Conservation (phyloP, 2,113 vertebrate genomes). For the Sebastes schlegelii region DNA sequence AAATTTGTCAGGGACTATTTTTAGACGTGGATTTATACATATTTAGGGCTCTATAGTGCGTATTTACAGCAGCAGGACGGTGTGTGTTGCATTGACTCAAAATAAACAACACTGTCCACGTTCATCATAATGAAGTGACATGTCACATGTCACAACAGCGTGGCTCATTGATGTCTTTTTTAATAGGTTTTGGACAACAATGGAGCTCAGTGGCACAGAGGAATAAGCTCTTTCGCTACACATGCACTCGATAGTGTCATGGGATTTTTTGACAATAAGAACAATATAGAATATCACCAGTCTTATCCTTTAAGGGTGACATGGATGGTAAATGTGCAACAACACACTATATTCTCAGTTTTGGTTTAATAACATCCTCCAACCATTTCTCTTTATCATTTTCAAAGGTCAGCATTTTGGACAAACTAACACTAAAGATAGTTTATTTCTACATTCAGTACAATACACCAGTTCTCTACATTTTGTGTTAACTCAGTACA, state of each 20-base stretch:
- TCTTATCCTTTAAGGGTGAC: not conserved
- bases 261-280: not conserved
- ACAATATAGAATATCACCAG: not conserved
- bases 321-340: not conserved
- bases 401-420: not conserved
- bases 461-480: not conserved
- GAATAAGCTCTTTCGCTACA: not conserved
- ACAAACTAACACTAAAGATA: not conserved
- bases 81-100: not conserved
- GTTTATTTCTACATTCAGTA: not conserved
- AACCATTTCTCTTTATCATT: not conserved
- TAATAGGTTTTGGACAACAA: constrained; percentile 2
- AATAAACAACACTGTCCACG: constrained; percentile 10
- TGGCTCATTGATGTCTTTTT: not conserved
- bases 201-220: not conserved
- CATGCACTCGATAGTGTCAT: not conserved
- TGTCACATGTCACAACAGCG: constrained; percentile 29
- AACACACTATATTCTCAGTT: not conserved
- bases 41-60: not conserved
- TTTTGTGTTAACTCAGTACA: constrained; percentile 25
- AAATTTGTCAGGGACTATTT: constrained; percentile 5
- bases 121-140: constrained; percentile 5
- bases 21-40: not conserved
- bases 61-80: not conserved
- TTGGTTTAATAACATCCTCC: not conserved